Percentiles rank a stretch among this genome's conserved stretches.
Evolutionary conservation across 2,888 invertebrate genomes (phyloP).

Genomic region (Alsophila aescularia): DNA sequence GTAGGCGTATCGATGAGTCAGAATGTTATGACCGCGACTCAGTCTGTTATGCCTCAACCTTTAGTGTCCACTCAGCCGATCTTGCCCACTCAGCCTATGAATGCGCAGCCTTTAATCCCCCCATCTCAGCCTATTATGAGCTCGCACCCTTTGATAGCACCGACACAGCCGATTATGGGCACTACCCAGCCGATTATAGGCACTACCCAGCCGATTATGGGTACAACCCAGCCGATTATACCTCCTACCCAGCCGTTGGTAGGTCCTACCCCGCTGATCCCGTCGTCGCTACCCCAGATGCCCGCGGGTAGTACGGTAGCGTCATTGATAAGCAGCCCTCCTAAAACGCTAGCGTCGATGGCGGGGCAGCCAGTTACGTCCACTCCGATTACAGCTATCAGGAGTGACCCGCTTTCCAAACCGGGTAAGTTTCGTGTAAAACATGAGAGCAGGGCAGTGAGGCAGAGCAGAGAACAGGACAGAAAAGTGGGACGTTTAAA

Average conservation of each 20-base stretch:
- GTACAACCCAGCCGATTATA: constrained; percentile 40
- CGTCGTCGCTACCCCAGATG: constrained; percentile 49
- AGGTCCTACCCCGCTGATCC: constrained; percentile 38
- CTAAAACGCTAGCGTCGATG: constrained; percentile 48
- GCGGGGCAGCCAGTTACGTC: constrained; percentile 71
- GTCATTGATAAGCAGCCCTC: constrained; percentile 64
- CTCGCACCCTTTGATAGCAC: constrained; percentile 29
- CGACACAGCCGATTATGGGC: constrained; percentile 43
- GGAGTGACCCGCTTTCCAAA: constrained; percentile 67
- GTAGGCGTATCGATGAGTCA: constrained; percentile 26
- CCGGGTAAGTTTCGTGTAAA: constrained; percentile 59
- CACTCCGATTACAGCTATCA: constrained; percentile 69
- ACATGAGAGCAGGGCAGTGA: too few species aligned
- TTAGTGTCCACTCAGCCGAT: constrained; percentile 18
- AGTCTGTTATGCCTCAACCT: constrained; percentile 16
- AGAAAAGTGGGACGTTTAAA: too few species aligned
- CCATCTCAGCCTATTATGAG: constrained; percentile 25
- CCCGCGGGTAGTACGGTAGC: constrained; percentile 54
- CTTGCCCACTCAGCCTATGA: constrained; percentile 33
- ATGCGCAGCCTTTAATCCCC: constrained; percentile 27
- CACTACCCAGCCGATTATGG: constrained; percentile 52
- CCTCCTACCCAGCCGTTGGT: constrained; percentile 40
- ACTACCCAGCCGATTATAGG: constrained; percentile 59
- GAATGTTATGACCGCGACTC: constrained; percentile 23
- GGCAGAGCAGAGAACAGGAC: too few species aligned